These are phyloP conservation scores for Cecropterus lyciades DNA, from an alignment of 1,140 invertebrate species.

Conservation along the genomic window DNA sequence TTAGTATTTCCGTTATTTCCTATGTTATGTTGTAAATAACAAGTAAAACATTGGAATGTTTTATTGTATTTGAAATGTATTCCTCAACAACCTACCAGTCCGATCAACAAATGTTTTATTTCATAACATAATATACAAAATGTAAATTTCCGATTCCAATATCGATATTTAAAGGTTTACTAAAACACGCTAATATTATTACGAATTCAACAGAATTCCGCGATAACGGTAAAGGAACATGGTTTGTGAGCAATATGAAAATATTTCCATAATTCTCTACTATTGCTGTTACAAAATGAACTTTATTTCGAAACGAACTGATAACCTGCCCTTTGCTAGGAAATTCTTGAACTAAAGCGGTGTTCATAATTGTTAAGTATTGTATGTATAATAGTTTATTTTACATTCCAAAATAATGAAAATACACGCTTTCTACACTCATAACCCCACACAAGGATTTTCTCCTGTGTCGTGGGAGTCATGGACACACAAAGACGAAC, in stretches of 20 bases:
- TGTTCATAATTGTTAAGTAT: slow-evolving; percentile 32
- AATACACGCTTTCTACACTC: too few species aligned
- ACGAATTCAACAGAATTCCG: slow-evolving; percentile 28
- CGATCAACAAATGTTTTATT: neutral
- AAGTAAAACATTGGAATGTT: too few species aligned
- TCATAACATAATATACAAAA: slow-evolving; percentile 12
- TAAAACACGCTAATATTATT: slow-evolving; percentile 17
- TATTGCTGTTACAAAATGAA: slow-evolving; percentile 32
- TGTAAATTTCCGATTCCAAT: slow-evolving; percentile 5
- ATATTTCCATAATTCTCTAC: slow-evolving; percentile 52
- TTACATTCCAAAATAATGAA: too few species aligned
- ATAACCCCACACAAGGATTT: too few species aligned
- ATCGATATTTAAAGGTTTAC: slow-evolving; percentile 29
- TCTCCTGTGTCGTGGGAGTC: too few species aligned
- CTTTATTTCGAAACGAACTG: slow-evolving; percentile 49
- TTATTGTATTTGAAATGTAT: too few species aligned
- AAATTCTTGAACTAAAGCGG: slow-evolving; percentile 47
- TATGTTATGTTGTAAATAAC: too few species aligned
- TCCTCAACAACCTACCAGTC: too few species aligned
- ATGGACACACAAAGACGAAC: too few species aligned
- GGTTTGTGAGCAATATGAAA: slow-evolving; percentile 45
- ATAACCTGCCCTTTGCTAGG: slow-evolving; percentile 55
- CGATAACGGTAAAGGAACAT: slow-evolving; percentile 24
- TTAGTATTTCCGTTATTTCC: too few species aligned
- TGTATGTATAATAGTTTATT: too few species aligned